Conservation (phyloP, 2,113 vertebrate species). For the Mugil cephalus region DNA sequence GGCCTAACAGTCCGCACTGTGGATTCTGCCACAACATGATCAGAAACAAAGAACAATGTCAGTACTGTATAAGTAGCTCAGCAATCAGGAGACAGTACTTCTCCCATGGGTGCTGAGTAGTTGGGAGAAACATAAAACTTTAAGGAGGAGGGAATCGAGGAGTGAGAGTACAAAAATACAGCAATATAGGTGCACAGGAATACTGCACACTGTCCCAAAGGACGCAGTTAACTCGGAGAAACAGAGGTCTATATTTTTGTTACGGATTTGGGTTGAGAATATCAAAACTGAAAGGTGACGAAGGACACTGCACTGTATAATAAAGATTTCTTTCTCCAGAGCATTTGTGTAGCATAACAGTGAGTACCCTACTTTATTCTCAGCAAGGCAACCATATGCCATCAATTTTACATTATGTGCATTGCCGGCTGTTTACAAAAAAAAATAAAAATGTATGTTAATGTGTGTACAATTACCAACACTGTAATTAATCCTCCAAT, state of each 20-base stretch:
- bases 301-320: conserved; percentile 11
- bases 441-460: conserved; percentile 8
- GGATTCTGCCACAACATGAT: conserved; percentile 40
- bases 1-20: conserved; percentile 34
- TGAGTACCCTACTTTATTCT: neutral
- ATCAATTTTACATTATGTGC: conserved; percentile 42
- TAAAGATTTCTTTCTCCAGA: conserved; percentile 1
- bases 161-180: conserved; percentile 24
- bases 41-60: conserved; percentile 52
- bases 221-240: conserved; percentile 26
- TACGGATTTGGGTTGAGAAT: conserved; percentile 29
- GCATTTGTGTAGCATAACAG: neutral
- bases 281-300: conserved; percentile 34
- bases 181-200: conserved; percentile 17
- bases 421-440: conserved; percentile 41
- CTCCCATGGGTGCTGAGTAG: conserved; percentile 61
- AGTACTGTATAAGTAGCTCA: conserved; percentile 59
- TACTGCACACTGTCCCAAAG: conserved; percentile 33
- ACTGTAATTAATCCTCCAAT: conserved; percentile 55
- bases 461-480: conserved; percentile 51
- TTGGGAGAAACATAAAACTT: conserved; percentile 55
- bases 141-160: conserved; percentile 21
- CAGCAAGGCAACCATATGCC: conserved; percentile 21
- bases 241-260: conserved; percentile 27
- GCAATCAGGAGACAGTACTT: conserved; percentile 59